Evolutionary conservation across 37 sponge, comb jelly and placozoan species (phyloP).

Genomic region (Spongilla lacustris): DNA sequence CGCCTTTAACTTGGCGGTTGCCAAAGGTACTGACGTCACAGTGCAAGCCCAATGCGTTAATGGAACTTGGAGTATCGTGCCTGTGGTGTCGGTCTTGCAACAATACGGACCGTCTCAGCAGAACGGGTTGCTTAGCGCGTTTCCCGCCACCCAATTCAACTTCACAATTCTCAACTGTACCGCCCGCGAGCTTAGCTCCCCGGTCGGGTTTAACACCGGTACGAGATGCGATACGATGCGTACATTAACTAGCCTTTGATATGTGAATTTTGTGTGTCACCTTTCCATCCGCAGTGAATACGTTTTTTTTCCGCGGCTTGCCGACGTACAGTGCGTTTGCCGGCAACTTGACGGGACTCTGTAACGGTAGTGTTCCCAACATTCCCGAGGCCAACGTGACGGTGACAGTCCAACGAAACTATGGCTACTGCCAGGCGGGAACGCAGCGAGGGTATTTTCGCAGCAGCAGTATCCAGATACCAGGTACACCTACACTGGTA

Average conservation of each 20-base stretch:
- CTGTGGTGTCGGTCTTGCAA: not conserved
- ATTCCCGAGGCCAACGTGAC: not conserved
- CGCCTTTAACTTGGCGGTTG: not conserved
- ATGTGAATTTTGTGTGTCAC: not conserved
- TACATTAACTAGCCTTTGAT: not conserved
- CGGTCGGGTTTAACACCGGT: not conserved
- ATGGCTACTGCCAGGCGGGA: not conserved
- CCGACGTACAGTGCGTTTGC: not conserved
- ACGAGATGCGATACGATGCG: not conserved
- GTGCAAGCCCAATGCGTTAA: not conserved
- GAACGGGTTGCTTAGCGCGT: not conserved
- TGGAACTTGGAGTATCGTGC: not conserved
- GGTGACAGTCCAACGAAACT: not conserved
- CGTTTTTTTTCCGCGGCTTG: not conserved
- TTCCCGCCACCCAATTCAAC: not conserved
- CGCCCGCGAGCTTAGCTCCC: not conserved
- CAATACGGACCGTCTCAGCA: not conserved
- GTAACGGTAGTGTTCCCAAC: not conserved
- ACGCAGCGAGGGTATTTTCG: not conserved
- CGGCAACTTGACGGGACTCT: not conserved
- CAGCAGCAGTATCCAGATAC: not conserved
- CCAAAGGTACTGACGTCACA: not conserved
- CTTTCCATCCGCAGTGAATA: not conserved
- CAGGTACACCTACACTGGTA: not conserved
- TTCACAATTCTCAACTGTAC: not conserved